Evolutionary conservation across 2,113 vertebrate species (phyloP).

Genomic region (Cyphomyrus discorhynchus): DNA sequence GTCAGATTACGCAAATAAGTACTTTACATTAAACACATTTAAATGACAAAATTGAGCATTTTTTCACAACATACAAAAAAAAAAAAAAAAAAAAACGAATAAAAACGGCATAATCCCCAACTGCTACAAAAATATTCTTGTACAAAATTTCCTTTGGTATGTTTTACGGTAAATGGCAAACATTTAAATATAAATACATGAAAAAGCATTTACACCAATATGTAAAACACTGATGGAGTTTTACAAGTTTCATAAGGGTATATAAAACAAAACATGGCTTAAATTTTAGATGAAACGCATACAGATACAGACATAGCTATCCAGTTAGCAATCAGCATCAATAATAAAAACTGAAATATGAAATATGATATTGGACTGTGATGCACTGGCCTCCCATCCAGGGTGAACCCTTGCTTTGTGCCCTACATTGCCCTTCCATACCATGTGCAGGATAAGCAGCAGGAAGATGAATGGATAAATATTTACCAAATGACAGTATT

Average conservation of each 20-base stretch:
- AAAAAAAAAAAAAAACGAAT: not conserved
- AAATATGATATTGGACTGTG: not conserved
- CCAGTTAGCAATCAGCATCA: not conserved
- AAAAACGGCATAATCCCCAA: not conserved
- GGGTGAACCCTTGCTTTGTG: not conserved
- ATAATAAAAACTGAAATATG: not conserved
- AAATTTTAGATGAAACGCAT: not conserved
- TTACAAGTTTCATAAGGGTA: not conserved
- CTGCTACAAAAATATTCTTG: conserved; percentile 6
- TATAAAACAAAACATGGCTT: not conserved
- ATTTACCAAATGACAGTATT: not conserved
- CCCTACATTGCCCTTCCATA: not conserved
- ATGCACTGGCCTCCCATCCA: not conserved
- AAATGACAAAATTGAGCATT: not conserved
- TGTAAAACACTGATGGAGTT: not conserved
- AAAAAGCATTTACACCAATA: not conserved
- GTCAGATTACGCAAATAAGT: conserved; percentile 32
- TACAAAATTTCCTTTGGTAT: conserved; percentile 3
- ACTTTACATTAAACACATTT: conserved; percentile 35
- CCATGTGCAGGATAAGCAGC: not conserved
- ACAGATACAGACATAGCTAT: not conserved
- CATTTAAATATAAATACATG: conserved; percentile 9
- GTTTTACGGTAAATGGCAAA: not conserved
- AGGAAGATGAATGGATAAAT: not conserved
- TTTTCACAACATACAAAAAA: not conserved